phyloP scores from a whole-genome alignment of 35 echinoderm and acorn worm species.

The Amphiura filiformis region DNA sequence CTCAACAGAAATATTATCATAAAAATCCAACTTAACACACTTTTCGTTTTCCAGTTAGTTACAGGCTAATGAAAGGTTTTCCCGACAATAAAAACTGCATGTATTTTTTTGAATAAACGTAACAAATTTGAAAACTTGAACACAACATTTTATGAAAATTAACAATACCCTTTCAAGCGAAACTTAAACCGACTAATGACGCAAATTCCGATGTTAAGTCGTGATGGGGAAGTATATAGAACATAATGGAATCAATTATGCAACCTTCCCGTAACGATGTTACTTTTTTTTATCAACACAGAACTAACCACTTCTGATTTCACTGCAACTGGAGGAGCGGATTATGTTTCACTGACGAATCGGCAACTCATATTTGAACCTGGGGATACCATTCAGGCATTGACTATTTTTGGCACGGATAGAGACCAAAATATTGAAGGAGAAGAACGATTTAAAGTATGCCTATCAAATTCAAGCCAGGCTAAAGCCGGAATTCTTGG shows the following conservation, averaged over 20 bases:
- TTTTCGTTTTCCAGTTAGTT: not conserved
- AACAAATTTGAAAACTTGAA: too few relatives aligned
- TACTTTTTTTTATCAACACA: too few relatives aligned
- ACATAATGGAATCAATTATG: too few relatives aligned
- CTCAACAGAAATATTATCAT: not conserved
- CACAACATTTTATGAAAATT: too few relatives aligned
- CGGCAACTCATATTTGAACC: not conserved
- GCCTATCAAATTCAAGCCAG: not conserved
- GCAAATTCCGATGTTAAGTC: too few relatives aligned
- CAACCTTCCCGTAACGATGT: too few relatives aligned
- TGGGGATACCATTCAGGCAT: not conserved
- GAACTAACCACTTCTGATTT: not conserved
- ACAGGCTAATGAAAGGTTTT: not conserved
- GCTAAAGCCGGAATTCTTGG: not conserved
- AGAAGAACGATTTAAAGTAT: not conserved
- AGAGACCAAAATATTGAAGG: not conserved
- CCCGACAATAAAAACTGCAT: not conserved
- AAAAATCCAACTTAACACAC: not conserved
- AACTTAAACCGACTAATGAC: too few relatives aligned
- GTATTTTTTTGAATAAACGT: not conserved
- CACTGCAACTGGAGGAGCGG: not conserved
- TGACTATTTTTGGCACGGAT: not conserved
- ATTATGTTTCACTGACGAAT: not conserved
- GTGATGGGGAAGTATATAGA: too few relatives aligned
- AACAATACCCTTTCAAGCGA: too few relatives aligned